phyloP scores from a whole-genome alignment of 2,797 vertebrate species.

The Sebastes elongatus region DNA sequence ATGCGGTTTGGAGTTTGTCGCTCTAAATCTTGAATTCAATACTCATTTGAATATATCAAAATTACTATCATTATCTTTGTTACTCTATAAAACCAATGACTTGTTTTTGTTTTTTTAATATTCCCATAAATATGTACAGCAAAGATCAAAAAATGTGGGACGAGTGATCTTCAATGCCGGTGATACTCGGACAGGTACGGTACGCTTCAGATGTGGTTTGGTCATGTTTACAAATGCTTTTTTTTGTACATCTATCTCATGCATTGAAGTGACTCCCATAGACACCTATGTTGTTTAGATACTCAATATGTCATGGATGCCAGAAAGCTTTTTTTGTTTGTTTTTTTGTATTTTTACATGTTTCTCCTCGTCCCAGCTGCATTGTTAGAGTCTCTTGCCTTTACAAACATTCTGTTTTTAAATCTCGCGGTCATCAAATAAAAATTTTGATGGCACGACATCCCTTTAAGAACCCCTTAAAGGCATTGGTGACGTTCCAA shows the following conservation, averaged over 20 bases:
- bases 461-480: conserved; percentile 83
- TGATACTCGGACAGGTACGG: conserved; percentile 76
- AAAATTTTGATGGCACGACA: conserved; percentile 66
- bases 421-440: conserved; percentile 65
- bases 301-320: conserved; percentile 71
- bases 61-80: conserved; percentile 79
- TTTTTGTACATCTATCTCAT: conserved; percentile 75
- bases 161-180: conserved; percentile 71
- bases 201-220: conserved; percentile 79
- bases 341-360: conserved; percentile 58
- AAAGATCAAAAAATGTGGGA: conserved; percentile 77
- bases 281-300: conserved; percentile 76
- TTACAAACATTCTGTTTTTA: conserved; percentile 78
- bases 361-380: conserved; percentile 50
- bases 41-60: conserved; percentile 83
- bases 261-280: conserved; percentile 71
- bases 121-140: conserved; percentile 83
- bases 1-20: conserved; percentile 62
- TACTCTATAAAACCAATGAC: conserved; percentile 83
- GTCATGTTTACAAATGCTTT: conserved; percentile 78
- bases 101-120: conserved; percentile 67
- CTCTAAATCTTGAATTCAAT: conserved; percentile 76
- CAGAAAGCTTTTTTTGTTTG: conserved; percentile 46
- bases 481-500: conserved; percentile 81
- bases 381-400: conserved; percentile 62